These are phyloP conservation scores for Myzus persicae DNA, from an alignment of 1,140 invertebrate species.

Conservation along the genomic window DNA sequence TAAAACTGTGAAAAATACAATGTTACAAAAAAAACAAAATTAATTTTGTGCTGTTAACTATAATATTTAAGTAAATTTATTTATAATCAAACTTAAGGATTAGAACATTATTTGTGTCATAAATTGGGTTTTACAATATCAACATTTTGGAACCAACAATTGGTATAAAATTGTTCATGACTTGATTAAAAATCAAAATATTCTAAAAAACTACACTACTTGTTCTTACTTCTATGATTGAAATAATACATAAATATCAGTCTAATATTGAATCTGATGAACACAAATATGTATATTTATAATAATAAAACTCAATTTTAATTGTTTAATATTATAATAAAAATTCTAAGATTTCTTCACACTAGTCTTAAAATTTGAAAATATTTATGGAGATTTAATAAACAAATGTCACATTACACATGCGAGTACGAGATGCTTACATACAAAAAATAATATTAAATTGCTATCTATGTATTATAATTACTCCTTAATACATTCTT, in stretches of 20 bases:
- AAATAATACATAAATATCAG: no score
- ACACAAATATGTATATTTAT: background rate
- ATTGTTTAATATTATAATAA: background rate
- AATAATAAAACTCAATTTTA: background rate
- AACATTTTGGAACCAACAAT: no score
- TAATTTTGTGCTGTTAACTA: background rate
- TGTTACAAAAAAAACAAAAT: background rate
- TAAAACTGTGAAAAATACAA: slow-evolving; percentile 28
- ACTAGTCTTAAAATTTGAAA: no score
- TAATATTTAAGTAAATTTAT: background rate
- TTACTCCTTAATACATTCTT: no score
- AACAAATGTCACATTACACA: no score
- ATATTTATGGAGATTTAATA: no score
- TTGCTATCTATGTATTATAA: no score
- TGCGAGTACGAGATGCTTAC: no score
- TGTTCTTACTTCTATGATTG: no score
- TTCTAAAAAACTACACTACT: background rate
- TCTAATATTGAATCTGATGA: background rate
- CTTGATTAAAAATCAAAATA: no score
- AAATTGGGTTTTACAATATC: background rate
- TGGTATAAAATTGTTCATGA: no score
- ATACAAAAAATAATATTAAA: no score
- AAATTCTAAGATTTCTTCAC: background rate
- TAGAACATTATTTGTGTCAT: background rate
- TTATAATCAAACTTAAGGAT: background rate